A percentile compares a stretch with the other conserved stretches of the same genome.
Evolutionary conservation across 2,888 invertebrate genomes (phyloP).

Genomic region (Boloria selene): DNA sequence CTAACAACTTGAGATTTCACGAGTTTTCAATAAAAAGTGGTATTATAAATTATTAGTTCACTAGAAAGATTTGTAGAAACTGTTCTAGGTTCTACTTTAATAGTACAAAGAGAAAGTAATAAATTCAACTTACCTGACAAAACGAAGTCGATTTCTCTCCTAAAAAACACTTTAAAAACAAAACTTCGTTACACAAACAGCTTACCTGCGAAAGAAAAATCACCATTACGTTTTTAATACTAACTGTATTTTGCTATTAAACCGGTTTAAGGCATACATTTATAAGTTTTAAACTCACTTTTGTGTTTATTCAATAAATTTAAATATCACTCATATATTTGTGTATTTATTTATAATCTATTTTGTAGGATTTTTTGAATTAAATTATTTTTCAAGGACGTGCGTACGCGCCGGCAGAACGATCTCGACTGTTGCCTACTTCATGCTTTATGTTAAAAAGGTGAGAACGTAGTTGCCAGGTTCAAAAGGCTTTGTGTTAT

Average conservation of each 20-base stretch:
- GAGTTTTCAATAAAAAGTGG: conserved; percentile 8
- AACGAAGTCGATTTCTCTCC: conserved; percentile 58
- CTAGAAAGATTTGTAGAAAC: conserved; percentile 3
- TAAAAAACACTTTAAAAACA: conserved; percentile 53
- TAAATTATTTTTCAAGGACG: conserved; percentile 38
- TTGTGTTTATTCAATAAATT: conserved; percentile 2
- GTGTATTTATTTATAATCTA: conserved; percentile 38
- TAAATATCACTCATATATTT: conserved; percentile 7
- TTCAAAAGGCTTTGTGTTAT: conserved; percentile 51
- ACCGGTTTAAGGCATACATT: conserved; percentile 50
- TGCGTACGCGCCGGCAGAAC: conserved; percentile 49
- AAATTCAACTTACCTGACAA: conserved; percentile 61
- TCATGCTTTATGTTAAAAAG: conserved; percentile 31
- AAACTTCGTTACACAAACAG: conserved; percentile 53
- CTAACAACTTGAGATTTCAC: conserved; percentile 12
- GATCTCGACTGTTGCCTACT: conserved; percentile 51
- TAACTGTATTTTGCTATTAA: conserved; percentile 67
- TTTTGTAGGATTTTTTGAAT: conserved; percentile 31
- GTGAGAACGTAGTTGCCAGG: conserved; percentile 53
- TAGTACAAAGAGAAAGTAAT: conserved; percentile 51
- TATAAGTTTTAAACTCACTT: conserved; percentile 25
- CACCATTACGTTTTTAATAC: conserved; percentile 59
- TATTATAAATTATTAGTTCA: not conserved
- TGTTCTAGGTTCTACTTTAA: conserved; percentile 46
- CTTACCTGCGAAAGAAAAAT: conserved; percentile 63